Base-by-base conservation (phyloP, 2,888 invertebrate genomes). In the Conchocele bisecta region DNA sequence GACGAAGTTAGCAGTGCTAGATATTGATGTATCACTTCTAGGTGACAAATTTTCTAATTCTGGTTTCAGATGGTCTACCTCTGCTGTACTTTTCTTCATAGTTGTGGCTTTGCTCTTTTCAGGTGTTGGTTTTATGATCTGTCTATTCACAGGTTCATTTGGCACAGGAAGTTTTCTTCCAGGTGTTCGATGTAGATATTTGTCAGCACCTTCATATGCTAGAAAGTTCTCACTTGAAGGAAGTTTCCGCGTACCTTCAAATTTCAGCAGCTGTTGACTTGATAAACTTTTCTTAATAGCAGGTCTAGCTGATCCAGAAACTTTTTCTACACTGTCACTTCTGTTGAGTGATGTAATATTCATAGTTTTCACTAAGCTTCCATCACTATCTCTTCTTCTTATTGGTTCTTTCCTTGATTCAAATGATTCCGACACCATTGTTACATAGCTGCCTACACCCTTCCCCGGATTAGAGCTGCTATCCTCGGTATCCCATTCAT, bases 131-230 rank as follows among this genome's bases (percentile, higher is more conserved):
- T n/a, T n/a, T n/a, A n/a, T n/a, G n/a, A n/a, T n/a, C n/a, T n/a
- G n/a, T n/a, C n/a, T n/a, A n/a, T n/a, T 51, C 51, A 51, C 31
- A 51, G 57, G 56, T 51, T 50, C 63, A 41, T 63, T 58, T 6
- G 73, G 67, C 35, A 65, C 60, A 5, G 76, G 76, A 11, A 76
- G 41, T 39, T 76, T 76, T 46, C 76, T 64, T 22, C 76, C 76
- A n/a, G 75, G 68, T n/a, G 76, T 65, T 39, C 76, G 51, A 17
- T 57, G 63, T 22, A 72, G 22, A 3, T 39, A 39, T 37, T 51
- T 59, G 9, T 53, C 53, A n/a, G 37, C 37, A n/a, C n/a, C 41
- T 15, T n/a, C 51, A 51, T 31, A 33, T 22, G 22, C 6, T 13
- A 17, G 11, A 51, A 33, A 31, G 22, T 51, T 35, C 4, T 28